Evolutionary conservation across 2,888 invertebrate species (phyloP).

Genomic region (Busseola fusca): DNA sequence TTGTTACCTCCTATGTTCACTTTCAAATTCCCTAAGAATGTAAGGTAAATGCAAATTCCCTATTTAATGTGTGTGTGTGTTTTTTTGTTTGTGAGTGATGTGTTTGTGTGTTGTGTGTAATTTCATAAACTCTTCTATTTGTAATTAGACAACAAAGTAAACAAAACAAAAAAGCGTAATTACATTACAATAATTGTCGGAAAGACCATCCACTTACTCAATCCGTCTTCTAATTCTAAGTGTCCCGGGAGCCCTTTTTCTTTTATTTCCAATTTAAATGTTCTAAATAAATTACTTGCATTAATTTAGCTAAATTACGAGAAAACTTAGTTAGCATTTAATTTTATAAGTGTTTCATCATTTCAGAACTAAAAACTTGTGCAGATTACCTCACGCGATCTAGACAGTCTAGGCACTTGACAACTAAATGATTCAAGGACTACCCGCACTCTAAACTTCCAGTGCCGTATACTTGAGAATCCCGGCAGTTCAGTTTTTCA

Average conservation of each 20-base stretch:
- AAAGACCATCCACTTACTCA: not conserved
- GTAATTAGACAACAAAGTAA: not conserved
- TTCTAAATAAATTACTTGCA: not conserved
- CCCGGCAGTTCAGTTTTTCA: conserved; percentile 44
- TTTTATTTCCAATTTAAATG: conserved; percentile 4
- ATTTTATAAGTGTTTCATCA: conserved; percentile 23
- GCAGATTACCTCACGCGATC: conserved; percentile 25
- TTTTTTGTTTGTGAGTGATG: too few relatives aligned
- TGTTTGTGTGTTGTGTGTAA: too few relatives aligned
- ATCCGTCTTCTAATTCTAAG: not conserved
- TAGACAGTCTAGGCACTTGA: conserved; percentile 40
- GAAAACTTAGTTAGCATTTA: conserved; percentile 2
- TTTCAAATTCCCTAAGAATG: not conserved
- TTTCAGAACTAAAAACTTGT: conserved; percentile 38
- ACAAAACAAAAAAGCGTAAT: not conserved
- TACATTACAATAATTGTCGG: not conserved
- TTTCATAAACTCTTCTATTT: not conserved
- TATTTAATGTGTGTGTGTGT: not conserved
- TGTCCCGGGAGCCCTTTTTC: not conserved
- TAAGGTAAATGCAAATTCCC: not conserved
- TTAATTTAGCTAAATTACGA: not conserved
- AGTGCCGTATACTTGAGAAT: conserved; percentile 31
- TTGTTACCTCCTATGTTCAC: not conserved
- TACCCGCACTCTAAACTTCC: conserved; percentile 45
- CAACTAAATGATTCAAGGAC: conserved; percentile 53